Conservation (phyloP, 2,797 vertebrate species). For the Enteromius mattozi region DNA sequence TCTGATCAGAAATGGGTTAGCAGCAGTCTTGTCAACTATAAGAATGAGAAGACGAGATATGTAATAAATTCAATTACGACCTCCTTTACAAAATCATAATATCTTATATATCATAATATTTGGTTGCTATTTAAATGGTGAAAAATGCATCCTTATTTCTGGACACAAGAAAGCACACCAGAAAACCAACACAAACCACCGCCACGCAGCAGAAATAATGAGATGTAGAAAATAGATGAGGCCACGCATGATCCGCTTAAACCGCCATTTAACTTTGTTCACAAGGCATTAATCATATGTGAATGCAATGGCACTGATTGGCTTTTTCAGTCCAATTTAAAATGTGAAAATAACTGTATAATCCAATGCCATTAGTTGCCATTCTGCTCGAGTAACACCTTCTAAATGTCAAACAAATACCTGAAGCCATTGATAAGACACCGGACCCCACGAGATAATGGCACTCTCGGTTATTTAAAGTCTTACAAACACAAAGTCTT, state of each 20-base stretch:
- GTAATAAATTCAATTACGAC: neutral
- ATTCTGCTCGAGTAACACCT: slow-evolving; percentile 61
- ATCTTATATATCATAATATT: neutral
- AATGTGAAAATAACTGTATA: slow-evolving; percentile 67
- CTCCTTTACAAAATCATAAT: neutral
- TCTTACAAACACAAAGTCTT: neutral
- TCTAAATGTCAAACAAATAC: slow-evolving; percentile 43
- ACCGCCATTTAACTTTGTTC: slow-evolving; percentile 77
- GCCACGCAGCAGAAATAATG: slow-evolving; percentile 78
- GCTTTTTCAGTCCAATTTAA: slow-evolving; percentile 70
- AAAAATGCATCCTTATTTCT: neutral
- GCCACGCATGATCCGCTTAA: slow-evolving; percentile 76
- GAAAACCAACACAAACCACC: slow-evolving; percentile 62
- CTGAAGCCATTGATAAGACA: slow-evolving; percentile 27
- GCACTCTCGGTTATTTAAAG: slow-evolving; percentile 16
- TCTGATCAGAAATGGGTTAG: slow-evolving; percentile 59
- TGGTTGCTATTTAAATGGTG: neutral
- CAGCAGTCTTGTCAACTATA: neutral
- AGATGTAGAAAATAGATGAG: slow-evolving; percentile 81
- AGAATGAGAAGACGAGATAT: neutral
- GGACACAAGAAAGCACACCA: slow-evolving; percentile 6
- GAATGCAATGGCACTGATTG: slow-evolving; percentile 67
- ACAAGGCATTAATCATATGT: slow-evolving; percentile 78
- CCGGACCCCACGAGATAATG: slow-evolving; percentile 3
- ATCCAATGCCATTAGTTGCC: slow-evolving; percentile 73